Conservation (phyloP, 1,140 invertebrate genomes). For the Cepaea nemoralis region DNA sequence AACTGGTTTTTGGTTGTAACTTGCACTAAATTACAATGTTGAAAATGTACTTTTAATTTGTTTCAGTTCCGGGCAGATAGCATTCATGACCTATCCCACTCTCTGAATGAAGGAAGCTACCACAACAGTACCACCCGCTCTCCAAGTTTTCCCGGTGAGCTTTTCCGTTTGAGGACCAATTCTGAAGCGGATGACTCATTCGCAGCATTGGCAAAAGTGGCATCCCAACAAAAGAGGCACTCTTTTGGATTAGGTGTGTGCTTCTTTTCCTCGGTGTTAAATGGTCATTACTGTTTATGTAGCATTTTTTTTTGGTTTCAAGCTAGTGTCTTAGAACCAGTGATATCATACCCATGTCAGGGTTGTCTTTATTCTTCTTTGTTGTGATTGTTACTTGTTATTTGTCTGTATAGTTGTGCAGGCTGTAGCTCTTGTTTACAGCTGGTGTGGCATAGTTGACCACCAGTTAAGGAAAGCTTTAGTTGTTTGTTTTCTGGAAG, state of each 20-base stretch:
- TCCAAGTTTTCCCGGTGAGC: conserved; percentile 56
- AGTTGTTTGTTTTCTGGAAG: background rate
- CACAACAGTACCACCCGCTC: conserved; percentile 43
- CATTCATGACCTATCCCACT: conserved; percentile 61
- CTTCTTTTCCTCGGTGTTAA: background rate
- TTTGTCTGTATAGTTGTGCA: background rate
- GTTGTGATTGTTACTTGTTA: background rate
- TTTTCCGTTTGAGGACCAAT: conserved; percentile 49
- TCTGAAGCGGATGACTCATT: conserved; percentile 48
- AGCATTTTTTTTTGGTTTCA: background rate
- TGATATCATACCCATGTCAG: no score
- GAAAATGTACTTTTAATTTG: no score
- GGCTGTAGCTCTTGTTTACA: background rate
- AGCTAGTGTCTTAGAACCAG: background rate
- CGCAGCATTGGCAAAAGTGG: conserved; percentile 49
- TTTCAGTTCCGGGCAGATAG: conserved; percentile 65
- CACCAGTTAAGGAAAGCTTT: background rate
- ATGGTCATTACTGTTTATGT: background rate
- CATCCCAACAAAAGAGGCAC: conserved; percentile 47
- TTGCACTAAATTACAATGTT: no score
- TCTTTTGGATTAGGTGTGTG: conserved; percentile 53
- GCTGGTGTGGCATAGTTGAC: background rate
- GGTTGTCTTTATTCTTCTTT: background rate
- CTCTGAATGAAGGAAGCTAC: conserved; percentile 35
- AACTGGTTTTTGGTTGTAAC: no score